Evolutionary conservation across 37 sponge, comb jelly and placozoan genomes (phyloP).

Genomic region (Aplysina aerophoba): DNA sequence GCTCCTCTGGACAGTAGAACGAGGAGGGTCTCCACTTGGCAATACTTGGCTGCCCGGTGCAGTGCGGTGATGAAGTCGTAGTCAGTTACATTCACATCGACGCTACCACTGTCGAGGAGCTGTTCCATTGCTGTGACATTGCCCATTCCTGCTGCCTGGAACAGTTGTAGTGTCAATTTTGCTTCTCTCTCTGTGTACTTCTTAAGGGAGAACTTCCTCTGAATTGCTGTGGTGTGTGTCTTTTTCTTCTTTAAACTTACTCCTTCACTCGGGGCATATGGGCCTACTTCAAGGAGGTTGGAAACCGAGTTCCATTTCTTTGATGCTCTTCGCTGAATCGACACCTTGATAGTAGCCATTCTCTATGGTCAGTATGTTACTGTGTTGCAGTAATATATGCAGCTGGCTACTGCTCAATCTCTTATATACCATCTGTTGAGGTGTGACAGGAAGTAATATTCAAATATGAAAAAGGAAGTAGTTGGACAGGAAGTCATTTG

Average conservation of each 20-base stretch:
- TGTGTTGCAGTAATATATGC: too few species aligned
- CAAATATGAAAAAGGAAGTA: too few species aligned
- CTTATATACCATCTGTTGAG: too few species aligned
- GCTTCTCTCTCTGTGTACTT: slow-evolving; percentile 31
- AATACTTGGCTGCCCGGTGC: slow-evolving; percentile 30
- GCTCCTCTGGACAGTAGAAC: slow-evolving; percentile 18
- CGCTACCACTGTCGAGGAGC: background rate
- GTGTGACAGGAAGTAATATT: too few species aligned
- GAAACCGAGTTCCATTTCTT: slow-evolving; percentile 36
- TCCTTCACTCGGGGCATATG: slow-evolving; percentile 11
- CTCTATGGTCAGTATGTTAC: too few species aligned
- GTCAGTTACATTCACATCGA: slow-evolving; percentile 20
- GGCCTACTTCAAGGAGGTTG: slow-evolving; percentile 13
- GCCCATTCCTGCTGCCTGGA: slow-evolving; percentile 30
- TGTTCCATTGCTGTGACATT: background rate
- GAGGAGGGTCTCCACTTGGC: slow-evolving; percentile 22
- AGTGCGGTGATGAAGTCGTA: slow-evolving; percentile 19
- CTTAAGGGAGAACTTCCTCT: slow-evolving; percentile 27
- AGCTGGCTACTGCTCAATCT: too few species aligned
- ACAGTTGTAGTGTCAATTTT: slow-evolving; percentile 23
- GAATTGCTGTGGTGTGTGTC: background rate
- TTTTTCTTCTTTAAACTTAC: background rate
- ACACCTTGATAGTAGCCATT: slow-evolving; percentile 9
- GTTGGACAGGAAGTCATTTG: too few species aligned
- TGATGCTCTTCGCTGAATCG: slow-evolving; percentile 11